Evolutionary conservation across 2,113 vertebrate genomes (phyloP), one percentile per base, ranked within the genome.

Genomic region (Petromus typicus): DNA sequence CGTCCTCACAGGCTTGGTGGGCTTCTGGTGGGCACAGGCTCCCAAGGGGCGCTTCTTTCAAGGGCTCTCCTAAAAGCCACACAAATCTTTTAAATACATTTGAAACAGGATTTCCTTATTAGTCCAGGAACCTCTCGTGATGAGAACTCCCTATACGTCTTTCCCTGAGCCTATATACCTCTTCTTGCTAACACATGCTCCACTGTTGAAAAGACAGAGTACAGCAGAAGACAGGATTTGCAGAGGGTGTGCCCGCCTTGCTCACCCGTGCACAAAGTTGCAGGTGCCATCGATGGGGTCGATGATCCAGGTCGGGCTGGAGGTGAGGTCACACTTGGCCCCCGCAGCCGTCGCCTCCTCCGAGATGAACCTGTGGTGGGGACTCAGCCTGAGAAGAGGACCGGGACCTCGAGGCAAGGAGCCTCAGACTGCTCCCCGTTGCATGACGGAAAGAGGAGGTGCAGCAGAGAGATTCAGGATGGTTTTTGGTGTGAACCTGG

Each of bases 281-380:
- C 99, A 99, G 37, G 99, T 99, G 92, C 99, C 99, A 56, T 99
- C 99, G 78, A 99, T 99, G 92, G 99, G 99, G 96, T 99, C 99
- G 86, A 99, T 99, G 63, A 99, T 99, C 99, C 99, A 99, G 51
- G 99, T 99, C 0, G 99, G 99, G 86, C 97, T 98, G 90, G 98
- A 97, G 0, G 98, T 99, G 71, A 99, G 98, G 89, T 98, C 94
- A 34, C 99, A 99, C 95, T 98, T 99, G 71, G 98, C 98, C 69
- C 99, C 99, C 10, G 98, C 98, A 51, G 99, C 99, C 16, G 98
- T 98, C 23, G 99, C 99, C 97, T 99, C 99, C 98, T 99, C 99
- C 11, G 98, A 99, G 92, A 99, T 99, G 97, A 99, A 99, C 97
- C 99, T 99, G 98, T 61, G 86, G 95, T 84, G 90, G 59, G 85